A percentile compares a stretch with the other conserved stretches of the same genome.
These are phyloP conservation scores for Spongia lamella DNA, from an alignment of 37 sponge, comb jelly and placozoan genomes.

Conservation along the genomic window DNA sequence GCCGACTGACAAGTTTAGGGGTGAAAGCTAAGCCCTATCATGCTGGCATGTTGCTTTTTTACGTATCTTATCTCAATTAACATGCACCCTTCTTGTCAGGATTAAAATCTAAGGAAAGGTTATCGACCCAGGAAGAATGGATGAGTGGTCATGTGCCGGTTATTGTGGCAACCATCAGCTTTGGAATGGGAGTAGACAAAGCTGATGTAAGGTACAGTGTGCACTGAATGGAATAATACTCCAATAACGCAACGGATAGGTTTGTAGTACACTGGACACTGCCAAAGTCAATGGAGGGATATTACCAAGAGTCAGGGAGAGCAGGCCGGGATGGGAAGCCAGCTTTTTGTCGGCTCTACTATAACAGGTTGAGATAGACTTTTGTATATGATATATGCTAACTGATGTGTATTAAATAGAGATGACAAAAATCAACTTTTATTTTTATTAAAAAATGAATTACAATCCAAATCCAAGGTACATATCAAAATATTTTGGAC, in stretches of 20 bases:
- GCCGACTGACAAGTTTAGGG: constrained; percentile 63
- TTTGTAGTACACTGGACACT: constrained; percentile 98
- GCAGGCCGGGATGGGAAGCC: constrained; percentile 82
- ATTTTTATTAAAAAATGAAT: constrained; percentile 71
- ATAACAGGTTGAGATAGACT: constrained; percentile 54
- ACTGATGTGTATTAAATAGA: constrained; percentile 23
- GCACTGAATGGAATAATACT: neutral
- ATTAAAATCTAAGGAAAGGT: constrained; percentile 40
- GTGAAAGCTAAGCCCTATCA: constrained; percentile 84
- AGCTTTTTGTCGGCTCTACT: constrained; percentile 82
- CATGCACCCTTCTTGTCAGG: too few species aligned
- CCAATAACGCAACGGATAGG: too few species aligned
- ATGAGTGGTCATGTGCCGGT: constrained; percentile 78
- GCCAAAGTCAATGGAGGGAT: constrained; percentile 92
- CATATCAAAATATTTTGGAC: too few species aligned
- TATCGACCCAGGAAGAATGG: constrained; percentile 78
- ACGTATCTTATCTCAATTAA: too few species aligned
- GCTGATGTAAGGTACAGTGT: constrained; percentile 85
- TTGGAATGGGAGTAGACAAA: constrained; percentile 99
- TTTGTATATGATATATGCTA: neutral
- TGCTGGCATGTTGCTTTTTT: constrained; percentile 78
- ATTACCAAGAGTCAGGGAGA: constrained; percentile 96
- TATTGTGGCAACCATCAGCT: constrained; percentile 94
- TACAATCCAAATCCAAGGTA: constrained; percentile 58
- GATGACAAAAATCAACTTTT: constrained; percentile 60